Percentiles rank a stretch among this genome's conserved stretches.
Evolutionary conservation across 2,797 vertebrate species (phyloP).

Genomic region (Alectoris magna): DNA sequence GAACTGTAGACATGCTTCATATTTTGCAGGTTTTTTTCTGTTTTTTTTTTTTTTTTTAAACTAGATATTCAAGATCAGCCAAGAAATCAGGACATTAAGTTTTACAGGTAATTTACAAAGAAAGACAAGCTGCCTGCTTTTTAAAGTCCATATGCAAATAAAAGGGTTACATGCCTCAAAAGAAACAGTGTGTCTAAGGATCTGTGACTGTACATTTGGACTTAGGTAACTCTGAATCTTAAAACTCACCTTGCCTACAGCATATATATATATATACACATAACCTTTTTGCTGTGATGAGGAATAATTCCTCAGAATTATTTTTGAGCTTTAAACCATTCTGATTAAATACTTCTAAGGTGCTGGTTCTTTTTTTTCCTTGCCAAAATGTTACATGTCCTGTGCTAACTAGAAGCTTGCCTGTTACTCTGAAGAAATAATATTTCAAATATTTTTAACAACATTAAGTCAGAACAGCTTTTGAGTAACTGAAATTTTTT

Average conservation of each 20-base stretch:
- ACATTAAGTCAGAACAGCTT: slow-evolving; percentile 1
- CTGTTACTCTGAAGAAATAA: neutral
- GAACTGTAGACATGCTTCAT: neutral
- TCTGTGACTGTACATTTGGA: slow-evolving; percentile 7
- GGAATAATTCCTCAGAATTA: neutral
- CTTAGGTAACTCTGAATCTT: neutral
- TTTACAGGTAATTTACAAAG: neutral
- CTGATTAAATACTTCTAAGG: neutral
- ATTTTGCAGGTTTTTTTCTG: neutral
- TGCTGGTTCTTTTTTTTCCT: neutral
- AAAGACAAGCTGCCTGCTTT: neutral
- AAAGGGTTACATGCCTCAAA: neutral
- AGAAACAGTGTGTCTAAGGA: neutral
- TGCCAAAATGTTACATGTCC: neutral
- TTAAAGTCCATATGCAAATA: neutral
- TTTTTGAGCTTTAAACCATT: neutral
- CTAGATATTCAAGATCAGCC: neutral
- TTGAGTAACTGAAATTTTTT: neutral
- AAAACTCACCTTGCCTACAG: neutral
- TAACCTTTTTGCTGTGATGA: neutral
- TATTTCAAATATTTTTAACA: neutral
- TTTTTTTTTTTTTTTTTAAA: neutral
- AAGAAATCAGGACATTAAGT: neutral
- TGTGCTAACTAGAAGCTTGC: neutral
- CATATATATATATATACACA: neutral